Percentiles rank a stretch among this genome's conserved stretches.
phyloP scores from a whole-genome alignment of 2,797 vertebrate species.

The Enteromius paludinosus region DNA sequence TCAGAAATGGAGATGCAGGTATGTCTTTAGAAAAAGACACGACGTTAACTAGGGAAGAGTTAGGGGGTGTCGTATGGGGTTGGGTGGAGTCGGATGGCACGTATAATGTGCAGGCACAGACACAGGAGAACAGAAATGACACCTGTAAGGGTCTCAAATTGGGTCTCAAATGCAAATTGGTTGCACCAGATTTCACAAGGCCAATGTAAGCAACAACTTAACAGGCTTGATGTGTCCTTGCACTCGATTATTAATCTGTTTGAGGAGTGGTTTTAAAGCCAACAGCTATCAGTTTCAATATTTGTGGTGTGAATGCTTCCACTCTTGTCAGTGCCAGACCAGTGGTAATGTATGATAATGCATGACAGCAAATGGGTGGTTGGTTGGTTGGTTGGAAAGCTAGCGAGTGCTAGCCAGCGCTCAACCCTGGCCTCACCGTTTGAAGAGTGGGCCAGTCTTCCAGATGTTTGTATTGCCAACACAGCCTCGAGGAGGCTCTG shows the following conservation, averaged over 20 bases:
- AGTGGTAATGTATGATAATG: conserved; percentile 54
- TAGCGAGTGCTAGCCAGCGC: conserved; percentile 14
- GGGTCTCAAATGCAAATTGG: conserved; percentile 34
- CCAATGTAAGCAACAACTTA: conserved; percentile 58
- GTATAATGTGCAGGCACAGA: conserved; percentile 43
- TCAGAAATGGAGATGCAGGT: conserved; percentile 38
- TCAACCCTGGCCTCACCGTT: conserved; percentile 76
- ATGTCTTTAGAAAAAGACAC: conserved; percentile 23
- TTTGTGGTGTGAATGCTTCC: conserved; percentile 52
- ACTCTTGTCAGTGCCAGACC: conserved; percentile 38
- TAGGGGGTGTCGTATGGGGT: background rate
- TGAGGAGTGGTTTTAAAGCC: conserved; percentile 28
- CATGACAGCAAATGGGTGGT: conserved; percentile 54
- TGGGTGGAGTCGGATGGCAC: conserved; percentile 11
- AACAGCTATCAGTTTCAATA: conserved; percentile 37
- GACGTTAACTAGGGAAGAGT: background rate
- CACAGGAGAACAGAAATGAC: conserved; percentile 39
- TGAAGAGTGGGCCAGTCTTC: conserved; percentile 90
- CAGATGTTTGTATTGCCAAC: conserved; percentile 93
- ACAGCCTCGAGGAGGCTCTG: conserved; percentile 87
- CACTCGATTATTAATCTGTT: conserved; percentile 15
- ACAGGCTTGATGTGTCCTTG: conserved; percentile 53
- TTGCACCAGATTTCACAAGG: conserved; percentile 45
- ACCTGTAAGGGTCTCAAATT: conserved; percentile 27
- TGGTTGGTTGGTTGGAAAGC: conserved; percentile 35